Evolutionary conservation across 2,888 invertebrate species (phyloP).

Genomic region (Drosophila testacea): DNA sequence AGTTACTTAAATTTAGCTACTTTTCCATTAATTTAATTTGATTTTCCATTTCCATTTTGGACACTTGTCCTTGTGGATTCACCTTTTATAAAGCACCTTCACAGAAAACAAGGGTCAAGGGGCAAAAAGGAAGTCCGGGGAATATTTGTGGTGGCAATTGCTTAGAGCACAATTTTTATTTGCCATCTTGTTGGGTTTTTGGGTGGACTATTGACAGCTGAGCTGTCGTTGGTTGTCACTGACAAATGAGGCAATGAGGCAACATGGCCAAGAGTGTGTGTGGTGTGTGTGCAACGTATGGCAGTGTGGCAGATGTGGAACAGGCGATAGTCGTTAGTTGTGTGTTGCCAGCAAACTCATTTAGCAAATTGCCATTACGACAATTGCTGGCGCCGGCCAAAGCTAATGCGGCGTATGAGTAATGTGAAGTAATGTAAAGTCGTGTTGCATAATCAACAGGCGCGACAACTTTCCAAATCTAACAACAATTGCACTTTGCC

Average conservation of each 20-base stretch:
- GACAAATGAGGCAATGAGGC: conserved; percentile 57
- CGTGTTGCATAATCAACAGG: conserved; percentile 54
- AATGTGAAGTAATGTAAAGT: conserved; percentile 30
- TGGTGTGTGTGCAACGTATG: conserved; percentile 10
- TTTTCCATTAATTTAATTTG: conserved; percentile 33
- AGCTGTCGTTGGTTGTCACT: conserved; percentile 46
- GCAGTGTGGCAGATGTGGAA: conserved; percentile 59
- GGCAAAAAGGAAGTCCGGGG: neutral
- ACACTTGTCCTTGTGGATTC: conserved; percentile 11
- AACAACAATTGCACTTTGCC: conserved; percentile 59
- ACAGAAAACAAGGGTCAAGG: neutral
- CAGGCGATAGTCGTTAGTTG: conserved; percentile 47
- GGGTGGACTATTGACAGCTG: conserved; percentile 16
- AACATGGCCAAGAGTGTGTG: conserved; percentile 3
- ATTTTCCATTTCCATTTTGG: conserved; percentile 20
- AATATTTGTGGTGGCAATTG: conserved; percentile 32
- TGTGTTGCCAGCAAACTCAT: conserved; percentile 53
- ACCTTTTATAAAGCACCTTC: neutral
- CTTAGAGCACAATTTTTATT: conserved; percentile 26
- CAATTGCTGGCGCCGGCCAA: conserved; percentile 28
- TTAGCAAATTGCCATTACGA: conserved; percentile 55
- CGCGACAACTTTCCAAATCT: conserved; percentile 63
- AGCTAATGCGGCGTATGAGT: conserved; percentile 63
- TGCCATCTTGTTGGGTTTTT: conserved; percentile 5
- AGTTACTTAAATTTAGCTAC: conserved; percentile 5